Percentiles rank a stretch among this genome's conserved stretches.
Conservation (phyloP, 2,888 invertebrate species). For the Plebejus anna region DNA sequence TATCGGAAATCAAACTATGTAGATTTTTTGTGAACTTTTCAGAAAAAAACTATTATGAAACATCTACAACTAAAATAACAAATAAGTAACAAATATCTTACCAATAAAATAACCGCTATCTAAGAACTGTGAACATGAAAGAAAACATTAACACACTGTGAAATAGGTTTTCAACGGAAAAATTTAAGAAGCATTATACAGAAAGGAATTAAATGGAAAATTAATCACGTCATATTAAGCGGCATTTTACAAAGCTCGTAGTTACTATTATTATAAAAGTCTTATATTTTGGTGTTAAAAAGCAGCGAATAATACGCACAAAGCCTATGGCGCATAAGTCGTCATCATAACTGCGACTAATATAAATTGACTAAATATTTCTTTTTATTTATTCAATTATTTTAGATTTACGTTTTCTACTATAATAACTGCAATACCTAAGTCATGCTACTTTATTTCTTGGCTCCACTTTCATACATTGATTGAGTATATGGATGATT, state of each 20-base stretch:
- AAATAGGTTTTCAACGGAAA: not conserved
- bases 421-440: not conserved
- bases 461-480: not conserved
- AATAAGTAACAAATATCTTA: not conserved
- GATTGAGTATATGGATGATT: not conserved
- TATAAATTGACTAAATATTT: too few relatives aligned
- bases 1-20: too few relatives aligned
- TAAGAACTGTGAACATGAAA: constrained; percentile 3
- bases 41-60: not conserved
- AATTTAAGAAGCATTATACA: not conserved
- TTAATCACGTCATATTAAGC: constrained; percentile 1
- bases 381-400: not conserved
- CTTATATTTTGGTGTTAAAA: too few relatives aligned
- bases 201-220: not conserved
- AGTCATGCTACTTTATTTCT: not conserved
- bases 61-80: not conserved
- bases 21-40: not conserved
- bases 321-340: too few relatives aligned
- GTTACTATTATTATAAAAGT: not conserved
- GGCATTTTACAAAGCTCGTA: not conserved
- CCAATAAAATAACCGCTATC: not conserved
- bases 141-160: not conserved
- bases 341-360: not conserved
- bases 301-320: too few relatives aligned
- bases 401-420: not conserved